Conservation (phyloP, 2,888 invertebrate genomes). For the Watsonalla binaria region DNA sequence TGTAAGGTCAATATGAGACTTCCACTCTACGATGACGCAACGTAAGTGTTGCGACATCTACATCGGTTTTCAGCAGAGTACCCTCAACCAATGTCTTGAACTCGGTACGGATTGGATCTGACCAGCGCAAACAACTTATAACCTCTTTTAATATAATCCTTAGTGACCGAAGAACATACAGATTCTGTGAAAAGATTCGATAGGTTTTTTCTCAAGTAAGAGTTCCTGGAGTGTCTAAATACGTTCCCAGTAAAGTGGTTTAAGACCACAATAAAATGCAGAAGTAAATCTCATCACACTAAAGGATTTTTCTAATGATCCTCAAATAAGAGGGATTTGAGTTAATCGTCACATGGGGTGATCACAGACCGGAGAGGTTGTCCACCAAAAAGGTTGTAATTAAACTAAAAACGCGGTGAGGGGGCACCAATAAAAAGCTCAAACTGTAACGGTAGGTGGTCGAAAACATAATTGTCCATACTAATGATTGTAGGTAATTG, state of each 20-base stretch:
- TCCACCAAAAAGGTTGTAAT: constrained; percentile 49
- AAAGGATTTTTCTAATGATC: constrained; percentile 34
- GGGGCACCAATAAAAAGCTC: constrained; percentile 68
- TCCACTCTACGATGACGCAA: too few relatives aligned
- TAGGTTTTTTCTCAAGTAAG: too few relatives aligned
- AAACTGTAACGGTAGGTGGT: constrained; percentile 61
- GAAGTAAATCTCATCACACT: constrained; percentile 10
- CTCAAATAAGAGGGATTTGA: constrained; percentile 16
- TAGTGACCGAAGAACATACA: too few relatives aligned
- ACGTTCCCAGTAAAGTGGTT: background rate
- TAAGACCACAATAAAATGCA: background rate
- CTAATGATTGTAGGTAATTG: constrained; percentile 77
- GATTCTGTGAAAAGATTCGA: too few relatives aligned
- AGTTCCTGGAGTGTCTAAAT: background rate
- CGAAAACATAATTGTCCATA: constrained; percentile 70
- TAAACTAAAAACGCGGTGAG: constrained; percentile 69
- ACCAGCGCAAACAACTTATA: too few relatives aligned
- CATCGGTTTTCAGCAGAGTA: too few relatives aligned
- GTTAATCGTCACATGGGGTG: constrained; percentile 42
- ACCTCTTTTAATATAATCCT: too few relatives aligned
- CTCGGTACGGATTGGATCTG: too few relatives aligned
- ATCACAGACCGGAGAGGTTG: constrained; percentile 28
- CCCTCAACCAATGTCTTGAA: too few relatives aligned
- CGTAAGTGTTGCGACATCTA: too few relatives aligned
- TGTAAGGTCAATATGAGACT: too few relatives aligned